Evolutionary conservation across 2,888 invertebrate genomes (phyloP), one percentile per base, ranked within the genome.

Genomic region (Caenorhabditis zanzibari): DNA sequence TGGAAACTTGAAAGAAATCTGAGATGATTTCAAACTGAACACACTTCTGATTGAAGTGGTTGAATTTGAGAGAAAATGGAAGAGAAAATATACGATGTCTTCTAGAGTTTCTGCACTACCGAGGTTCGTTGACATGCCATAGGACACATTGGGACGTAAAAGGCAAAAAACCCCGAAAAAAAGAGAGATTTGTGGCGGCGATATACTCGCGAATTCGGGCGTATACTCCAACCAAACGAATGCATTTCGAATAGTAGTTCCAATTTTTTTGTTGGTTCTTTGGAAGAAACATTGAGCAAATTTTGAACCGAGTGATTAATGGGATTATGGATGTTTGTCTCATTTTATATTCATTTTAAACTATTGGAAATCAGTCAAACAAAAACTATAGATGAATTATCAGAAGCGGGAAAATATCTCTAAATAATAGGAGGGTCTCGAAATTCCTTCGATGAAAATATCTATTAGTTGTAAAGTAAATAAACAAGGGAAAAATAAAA

Each of bases 11-110:
- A 59, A 59, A 61, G 79, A 79, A 79, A 79, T 79, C 79, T 79
- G 79, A 79, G 71, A 79, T 64, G 79, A 71, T 71, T 79, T 52
- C 56, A 32, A 52, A 79, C 44, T 47, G 77, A 76, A 77, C 79
- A 76, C 75, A 79, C 79, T 77, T 77, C 59, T 77, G 77, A 77
- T 77, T 77, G 77, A 77, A 77, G 77, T 77, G 77, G 77, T 77
- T 77, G 77, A 77, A 49, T 47, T 47, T 47, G 47, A 19, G 56
- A 41, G 49, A 41, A 41, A 52, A 38, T 12, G 49, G 16, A 22
- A 19, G n/a, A 35, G 35, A 44, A 44, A 22, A 66, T 66, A 49
- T 66, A 66, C 52, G 66, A 54, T 54, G 41, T 32, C 74, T 68
- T 76, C 69, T 77, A 69, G 69, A 69, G 77, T 77, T 77, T 77